A percentile compares a stretch with the other conserved stretches of the same genome.
Conservation (phyloP, 2,797 vertebrate genomes). For the Mergus octosetaceus region DNA sequence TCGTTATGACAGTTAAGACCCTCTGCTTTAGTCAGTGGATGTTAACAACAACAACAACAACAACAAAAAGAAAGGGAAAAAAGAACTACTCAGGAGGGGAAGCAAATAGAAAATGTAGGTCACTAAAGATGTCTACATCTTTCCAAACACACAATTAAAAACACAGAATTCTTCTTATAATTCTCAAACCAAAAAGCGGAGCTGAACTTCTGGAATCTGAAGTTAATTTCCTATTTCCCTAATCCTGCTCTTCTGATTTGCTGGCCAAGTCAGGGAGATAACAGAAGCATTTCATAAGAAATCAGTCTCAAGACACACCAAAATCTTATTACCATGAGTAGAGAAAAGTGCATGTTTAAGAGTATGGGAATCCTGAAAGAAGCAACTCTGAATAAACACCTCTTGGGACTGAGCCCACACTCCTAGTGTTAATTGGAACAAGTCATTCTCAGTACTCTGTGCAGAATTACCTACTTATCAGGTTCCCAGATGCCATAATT, state of each 20-base stretch:
- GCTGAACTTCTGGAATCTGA: neutral
- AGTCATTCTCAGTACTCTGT: neutral
- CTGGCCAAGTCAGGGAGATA: neutral
- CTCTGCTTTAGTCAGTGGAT: neutral
- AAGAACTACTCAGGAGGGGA: neutral
- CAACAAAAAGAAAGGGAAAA: neutral
- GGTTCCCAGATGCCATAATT: neutral
- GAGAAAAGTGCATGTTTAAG: neutral
- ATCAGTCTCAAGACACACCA: neutral
- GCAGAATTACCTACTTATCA: neutral
- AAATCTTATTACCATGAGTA: neutral
- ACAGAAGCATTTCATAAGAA: neutral
- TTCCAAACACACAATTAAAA: neutral
- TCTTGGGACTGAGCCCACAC: neutral
- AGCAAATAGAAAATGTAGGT: neutral
- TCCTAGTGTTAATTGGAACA: neutral
- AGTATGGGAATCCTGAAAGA: neutral
- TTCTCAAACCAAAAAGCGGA: neutral
- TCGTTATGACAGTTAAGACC: neutral
- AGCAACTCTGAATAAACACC: neutral
- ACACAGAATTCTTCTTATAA: neutral
- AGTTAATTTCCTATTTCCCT: neutral
- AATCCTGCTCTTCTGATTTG: neutral
- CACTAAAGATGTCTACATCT: neutral
- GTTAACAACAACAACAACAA: neutral